Conservation (phyloP, 2,113 vertebrate genomes). For the Nothobranchius kuhntae region DNA sequence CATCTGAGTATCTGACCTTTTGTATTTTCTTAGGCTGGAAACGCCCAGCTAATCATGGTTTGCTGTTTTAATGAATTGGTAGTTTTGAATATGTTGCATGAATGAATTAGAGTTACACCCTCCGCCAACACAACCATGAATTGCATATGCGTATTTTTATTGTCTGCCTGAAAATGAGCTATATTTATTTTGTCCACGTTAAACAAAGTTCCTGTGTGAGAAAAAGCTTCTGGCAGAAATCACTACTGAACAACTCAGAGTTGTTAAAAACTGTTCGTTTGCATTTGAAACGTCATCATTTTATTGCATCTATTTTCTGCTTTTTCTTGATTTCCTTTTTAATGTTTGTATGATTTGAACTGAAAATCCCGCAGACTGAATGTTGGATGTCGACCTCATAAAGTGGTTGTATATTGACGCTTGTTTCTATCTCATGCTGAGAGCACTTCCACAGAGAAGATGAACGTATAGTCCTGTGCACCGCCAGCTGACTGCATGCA, state of each 20-base stretch:
- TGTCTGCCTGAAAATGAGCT: not conserved
- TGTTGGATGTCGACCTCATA: conserved; percentile 4
- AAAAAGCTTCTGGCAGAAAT: not conserved
- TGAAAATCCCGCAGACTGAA: too few relatives aligned
- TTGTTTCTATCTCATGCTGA: conserved; percentile 45
- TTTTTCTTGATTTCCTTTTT: conserved; percentile 11
- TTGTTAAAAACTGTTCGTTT: not conserved
- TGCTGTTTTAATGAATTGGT: not conserved
- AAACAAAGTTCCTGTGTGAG: too few relatives aligned
- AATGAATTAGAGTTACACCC: not conserved
- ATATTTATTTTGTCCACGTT: not conserved
- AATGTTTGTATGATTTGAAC: conserved; percentile 12
- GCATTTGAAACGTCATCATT: not conserved
- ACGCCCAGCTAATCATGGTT: not conserved
- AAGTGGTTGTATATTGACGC: conserved; percentile 31
- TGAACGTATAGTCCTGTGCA: conserved; percentile 39
- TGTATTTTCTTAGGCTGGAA: not conserved
- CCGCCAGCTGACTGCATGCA: conserved; percentile 44
- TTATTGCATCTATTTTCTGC: conserved; percentile 11
- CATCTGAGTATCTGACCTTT: not conserved
- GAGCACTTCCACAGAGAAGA: conserved; percentile 53
- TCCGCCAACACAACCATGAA: not conserved
- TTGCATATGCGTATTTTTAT: not conserved
- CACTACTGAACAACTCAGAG: too few relatives aligned
- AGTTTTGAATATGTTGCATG: not conserved